Evolutionary conservation across 2,797 vertebrate species (phyloP).

Genomic region (Triplophysa yarkandensis): DNA sequence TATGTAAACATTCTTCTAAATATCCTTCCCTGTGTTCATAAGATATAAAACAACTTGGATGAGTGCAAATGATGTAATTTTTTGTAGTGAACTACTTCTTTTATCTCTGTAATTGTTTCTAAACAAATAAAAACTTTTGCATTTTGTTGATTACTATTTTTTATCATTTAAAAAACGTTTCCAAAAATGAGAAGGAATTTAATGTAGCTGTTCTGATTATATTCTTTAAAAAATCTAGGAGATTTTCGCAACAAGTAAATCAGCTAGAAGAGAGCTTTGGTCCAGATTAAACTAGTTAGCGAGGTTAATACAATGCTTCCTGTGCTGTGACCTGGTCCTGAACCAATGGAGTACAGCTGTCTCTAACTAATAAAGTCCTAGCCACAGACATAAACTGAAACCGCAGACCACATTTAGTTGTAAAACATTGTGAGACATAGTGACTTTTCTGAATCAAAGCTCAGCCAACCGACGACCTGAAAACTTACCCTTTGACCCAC

Average conservation of each 20-base stretch:
- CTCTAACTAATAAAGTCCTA: slow-evolving; percentile 3
- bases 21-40: too few relatives aligned
- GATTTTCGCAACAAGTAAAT: too few relatives aligned
- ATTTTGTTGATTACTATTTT: too few relatives aligned
- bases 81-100: too few relatives aligned
- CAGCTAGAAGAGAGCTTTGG: not conserved
- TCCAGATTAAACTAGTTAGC: slow-evolving; percentile 9
- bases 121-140: too few relatives aligned
- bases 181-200: not conserved
- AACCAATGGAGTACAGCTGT: not conserved
- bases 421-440: slow-evolving; percentile 24
- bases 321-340: slow-evolving; percentile 18
- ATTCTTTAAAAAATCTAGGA: not conserved
- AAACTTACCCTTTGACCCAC: not conserved
- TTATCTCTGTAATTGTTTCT: too few relatives aligned
- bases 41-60: too few relatives aligned
- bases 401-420: slow-evolving; percentile 22
- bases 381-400: slow-evolving; percentile 15
- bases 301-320: slow-evolving; percentile 2
- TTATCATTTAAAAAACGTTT: too few relatives aligned
- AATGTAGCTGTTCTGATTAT: not conserved
- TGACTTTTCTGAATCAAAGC: slow-evolving; percentile 10
- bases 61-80: too few relatives aligned
- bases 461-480: slow-evolving; percentile 1
- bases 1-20: too few relatives aligned